Percentiles rank a stretch among this genome's conserved stretches.
These are phyloP conservation scores for Limnephilus auricula DNA, from an alignment of 2,888 invertebrate species.

Conservation along the genomic window DNA sequence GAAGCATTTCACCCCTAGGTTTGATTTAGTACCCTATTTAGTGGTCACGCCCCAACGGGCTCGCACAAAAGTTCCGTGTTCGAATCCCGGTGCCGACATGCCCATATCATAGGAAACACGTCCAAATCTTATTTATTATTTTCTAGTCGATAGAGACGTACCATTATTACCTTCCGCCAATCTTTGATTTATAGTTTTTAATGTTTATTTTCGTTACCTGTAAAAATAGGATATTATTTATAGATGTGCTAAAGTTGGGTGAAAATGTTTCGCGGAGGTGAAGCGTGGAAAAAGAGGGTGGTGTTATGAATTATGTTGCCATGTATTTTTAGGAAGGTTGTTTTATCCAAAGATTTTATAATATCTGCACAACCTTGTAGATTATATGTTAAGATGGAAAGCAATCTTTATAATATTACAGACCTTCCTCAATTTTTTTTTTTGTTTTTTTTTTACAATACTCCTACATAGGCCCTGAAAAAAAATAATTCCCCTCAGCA, in stretches of 20 bases:
- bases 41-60: conserved; percentile 14
- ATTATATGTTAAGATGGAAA: no score
- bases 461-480: no score
- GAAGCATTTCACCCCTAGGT: neutral
- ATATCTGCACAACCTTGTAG: no score
- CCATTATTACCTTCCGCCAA: neutral
- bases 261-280: neutral
- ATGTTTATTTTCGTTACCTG: conserved; percentile 29
- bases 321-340: neutral
- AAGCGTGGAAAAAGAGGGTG: neutral
- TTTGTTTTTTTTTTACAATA: no score
- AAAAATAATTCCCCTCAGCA: no score
- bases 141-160: neutral
- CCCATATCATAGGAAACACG: conserved; percentile 15
- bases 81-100: neutral
- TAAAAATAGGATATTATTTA: neutral
- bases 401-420: no score
- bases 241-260: neutral
- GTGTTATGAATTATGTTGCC: neutral
- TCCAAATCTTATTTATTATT: neutral
- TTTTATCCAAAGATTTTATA: neutral
- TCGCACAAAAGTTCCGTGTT: conserved; percentile 7
- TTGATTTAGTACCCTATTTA: conserved; percentile 21
- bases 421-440: no score
- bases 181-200: conserved; percentile 18